phyloP scores from a whole-genome alignment of 2,888 invertebrate species.

The Smittia sp. region DNA sequence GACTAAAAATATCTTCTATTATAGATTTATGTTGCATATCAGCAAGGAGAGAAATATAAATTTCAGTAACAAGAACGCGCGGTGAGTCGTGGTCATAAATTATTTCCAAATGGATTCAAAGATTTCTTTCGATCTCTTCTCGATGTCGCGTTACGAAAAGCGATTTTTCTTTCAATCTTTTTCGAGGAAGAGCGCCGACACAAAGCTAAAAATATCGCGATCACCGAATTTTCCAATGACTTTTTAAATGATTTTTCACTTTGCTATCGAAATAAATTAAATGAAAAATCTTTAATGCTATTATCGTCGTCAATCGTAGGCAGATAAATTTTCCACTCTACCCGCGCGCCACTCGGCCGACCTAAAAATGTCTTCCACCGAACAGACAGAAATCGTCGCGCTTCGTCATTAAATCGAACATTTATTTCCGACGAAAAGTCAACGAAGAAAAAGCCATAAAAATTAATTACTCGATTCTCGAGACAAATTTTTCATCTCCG shows the following conservation, averaged over 20 bases:
- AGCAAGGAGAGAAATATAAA: neutral
- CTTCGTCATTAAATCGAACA: slow-evolving; percentile 37
- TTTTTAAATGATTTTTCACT: slow-evolving; percentile 40
- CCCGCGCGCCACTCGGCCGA: too few species aligned
- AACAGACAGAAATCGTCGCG: neutral
- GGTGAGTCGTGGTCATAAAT: slow-evolving; percentile 26
- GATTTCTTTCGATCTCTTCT: slow-evolving; percentile 13
- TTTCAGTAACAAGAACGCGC: neutral
- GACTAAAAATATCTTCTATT: slow-evolving; percentile 5
- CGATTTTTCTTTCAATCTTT: slow-evolving; percentile 33
- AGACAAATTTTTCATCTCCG: slow-evolving; percentile 2
- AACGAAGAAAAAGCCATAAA: slow-evolving; percentile 27
- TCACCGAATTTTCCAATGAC: slow-evolving; percentile 35
- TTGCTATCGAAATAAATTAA: slow-evolving; percentile 32
- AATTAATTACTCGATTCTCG: slow-evolving; percentile 39
- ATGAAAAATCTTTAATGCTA: slow-evolving; percentile 6
- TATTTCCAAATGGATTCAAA: slow-evolving; percentile 4
- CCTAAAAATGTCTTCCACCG: neutral
- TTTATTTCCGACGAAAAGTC: slow-evolving; percentile 33
- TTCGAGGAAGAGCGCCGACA: slow-evolving; percentile 9
- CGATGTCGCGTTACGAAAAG: slow-evolving; percentile 27
- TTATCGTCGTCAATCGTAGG: slow-evolving; percentile 1
- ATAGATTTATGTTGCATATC: slow-evolving; percentile 31
- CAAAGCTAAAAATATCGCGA: slow-evolving; percentile 30
- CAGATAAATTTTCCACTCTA: neutral